Percentiles rank a stretch among this genome's conserved stretches.
Conservation (phyloP, 1,140 invertebrate species). For the Aporrectodea caliginosa region DNA sequence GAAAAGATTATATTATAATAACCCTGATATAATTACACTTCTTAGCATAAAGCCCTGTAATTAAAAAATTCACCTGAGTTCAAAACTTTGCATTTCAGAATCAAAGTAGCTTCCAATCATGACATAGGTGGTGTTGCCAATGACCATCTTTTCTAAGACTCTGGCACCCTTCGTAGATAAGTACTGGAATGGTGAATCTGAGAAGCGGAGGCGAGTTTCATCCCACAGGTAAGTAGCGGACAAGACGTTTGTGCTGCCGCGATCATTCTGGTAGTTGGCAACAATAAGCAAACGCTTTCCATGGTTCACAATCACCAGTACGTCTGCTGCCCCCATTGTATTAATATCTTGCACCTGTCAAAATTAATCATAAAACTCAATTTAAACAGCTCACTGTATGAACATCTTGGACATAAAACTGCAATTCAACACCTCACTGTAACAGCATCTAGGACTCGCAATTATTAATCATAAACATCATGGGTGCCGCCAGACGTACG, state of each 20-base stretch:
- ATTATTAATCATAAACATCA: too few relatives aligned
- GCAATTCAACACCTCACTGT: too few relatives aligned
- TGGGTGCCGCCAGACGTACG: too few relatives aligned
- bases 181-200: background rate
- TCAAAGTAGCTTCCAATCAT: background rate
- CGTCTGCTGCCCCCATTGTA: background rate
- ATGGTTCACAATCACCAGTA: background rate
- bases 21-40: too few relatives aligned
- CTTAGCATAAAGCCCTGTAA: too few relatives aligned
- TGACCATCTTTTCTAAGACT: background rate
- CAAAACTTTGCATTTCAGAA: background rate
- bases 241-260: background rate
- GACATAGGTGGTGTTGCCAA: background rate
- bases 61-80: background rate
- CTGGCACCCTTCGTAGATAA: background rate
- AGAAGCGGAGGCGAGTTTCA: background rate
- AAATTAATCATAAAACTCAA: background rate
- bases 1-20: too few relatives aligned
- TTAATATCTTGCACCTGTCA: background rate
- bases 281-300: background rate
- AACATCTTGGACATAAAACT: too few relatives aligned
- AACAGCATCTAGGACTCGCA: too few relatives aligned
- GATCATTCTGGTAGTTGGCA: background rate
- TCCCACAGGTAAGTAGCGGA: background rate
- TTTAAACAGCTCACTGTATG: too few relatives aligned